A percentile compares a stretch with the other conserved stretches of the same genome.
phyloP scores from a whole-genome alignment of 2,113 vertebrate genomes.

The Capreolus pygargus region DNA sequence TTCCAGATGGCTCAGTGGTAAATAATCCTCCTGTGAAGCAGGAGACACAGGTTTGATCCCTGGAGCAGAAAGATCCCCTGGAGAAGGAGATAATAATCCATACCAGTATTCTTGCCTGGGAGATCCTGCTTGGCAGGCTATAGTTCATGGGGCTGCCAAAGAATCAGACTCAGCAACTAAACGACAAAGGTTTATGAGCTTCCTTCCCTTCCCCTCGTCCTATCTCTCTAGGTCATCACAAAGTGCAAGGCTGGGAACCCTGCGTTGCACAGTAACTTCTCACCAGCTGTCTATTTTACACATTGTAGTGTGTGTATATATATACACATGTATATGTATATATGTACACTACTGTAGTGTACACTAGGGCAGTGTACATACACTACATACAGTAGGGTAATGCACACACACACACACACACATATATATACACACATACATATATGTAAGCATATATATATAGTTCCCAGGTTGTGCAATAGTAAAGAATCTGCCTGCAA shows the following conservation, averaged over 20 bases:
- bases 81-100: background rate
- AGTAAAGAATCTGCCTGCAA: background rate
- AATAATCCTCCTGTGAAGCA: background rate
- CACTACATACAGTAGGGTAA: too few relatives aligned
- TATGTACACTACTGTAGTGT: too few relatives aligned
- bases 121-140: background rate
- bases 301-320: background rate
- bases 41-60: background rate
- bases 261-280: background rate
- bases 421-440: too few relatives aligned
- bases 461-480: background rate
- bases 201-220: rapidly evolving
- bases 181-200: background rate
- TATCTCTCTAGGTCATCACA: background rate
- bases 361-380: too few relatives aligned
- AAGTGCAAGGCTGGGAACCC: background rate
- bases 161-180: background rate
- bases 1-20: background rate
- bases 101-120: background rate
- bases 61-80: background rate
- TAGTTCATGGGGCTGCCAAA: background rate
- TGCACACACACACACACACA: too few relatives aligned
- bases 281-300: background rate
- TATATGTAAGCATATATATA: too few relatives aligned
- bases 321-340: too few relatives aligned